phyloP scores from a whole-genome alignment of 2,888 invertebrate genomes.

The Parelbella ahira region DNA sequence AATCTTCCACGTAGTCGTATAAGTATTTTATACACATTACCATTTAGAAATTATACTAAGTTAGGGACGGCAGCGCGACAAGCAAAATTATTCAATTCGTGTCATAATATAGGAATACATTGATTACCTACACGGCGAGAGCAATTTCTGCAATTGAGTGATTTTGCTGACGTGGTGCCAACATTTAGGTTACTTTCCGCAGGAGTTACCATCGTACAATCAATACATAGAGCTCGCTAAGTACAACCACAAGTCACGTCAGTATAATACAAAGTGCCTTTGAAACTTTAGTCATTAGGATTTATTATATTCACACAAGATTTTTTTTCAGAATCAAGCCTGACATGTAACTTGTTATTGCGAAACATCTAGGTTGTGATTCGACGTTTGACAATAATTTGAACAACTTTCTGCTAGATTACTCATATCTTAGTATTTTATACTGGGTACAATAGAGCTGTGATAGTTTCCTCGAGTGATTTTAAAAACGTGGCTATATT shows the following conservation, averaged over 20 bases:
- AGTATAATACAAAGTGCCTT: conserved; percentile 73
- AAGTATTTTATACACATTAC: conserved; percentile 76
- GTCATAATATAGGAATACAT: conserved; percentile 4
- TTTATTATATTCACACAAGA: conserved; percentile 60
- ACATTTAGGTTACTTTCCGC: conserved; percentile 57
- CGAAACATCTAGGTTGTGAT: conserved; percentile 65
- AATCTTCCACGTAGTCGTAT: conserved; percentile 70
- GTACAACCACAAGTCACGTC: conserved; percentile 76
- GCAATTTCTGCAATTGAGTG: conserved; percentile 43
- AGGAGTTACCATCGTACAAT: conserved; percentile 78
- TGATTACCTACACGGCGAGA: too few relatives aligned
- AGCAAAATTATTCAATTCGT: conserved; percentile 27
- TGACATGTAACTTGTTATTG: conserved; percentile 42
- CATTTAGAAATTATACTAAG: conserved; percentile 72
- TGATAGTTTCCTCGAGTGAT: conserved; percentile 34
- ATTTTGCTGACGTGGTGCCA: conserved; percentile 52
- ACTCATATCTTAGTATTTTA: conserved; percentile 10
- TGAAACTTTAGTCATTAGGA: conserved; percentile 75
- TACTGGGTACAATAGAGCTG: conserved; percentile 37
- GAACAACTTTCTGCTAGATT: conserved; percentile 3
- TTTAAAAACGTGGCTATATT: conserved; percentile 5
- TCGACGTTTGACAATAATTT: conserved; percentile 28
- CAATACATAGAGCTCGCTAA: conserved; percentile 71
- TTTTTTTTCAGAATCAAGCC: conserved; percentile 40
- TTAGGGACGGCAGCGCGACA: conserved; percentile 48